Base-by-base conservation (phyloP, 2,797 vertebrate genomes). In the Sus cebifrons region DNA sequence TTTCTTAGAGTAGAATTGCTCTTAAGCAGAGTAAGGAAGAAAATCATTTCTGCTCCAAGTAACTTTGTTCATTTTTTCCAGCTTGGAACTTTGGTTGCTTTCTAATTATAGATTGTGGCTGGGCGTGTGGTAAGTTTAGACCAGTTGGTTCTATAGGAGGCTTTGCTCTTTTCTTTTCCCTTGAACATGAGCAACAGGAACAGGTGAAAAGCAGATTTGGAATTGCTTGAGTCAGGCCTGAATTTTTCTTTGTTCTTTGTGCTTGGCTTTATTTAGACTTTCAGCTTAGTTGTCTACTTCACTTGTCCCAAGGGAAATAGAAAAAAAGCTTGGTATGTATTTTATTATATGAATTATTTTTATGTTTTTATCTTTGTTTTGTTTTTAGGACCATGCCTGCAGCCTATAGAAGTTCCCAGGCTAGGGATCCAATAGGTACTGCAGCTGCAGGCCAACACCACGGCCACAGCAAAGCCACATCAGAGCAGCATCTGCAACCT, bases 51-150 rank as follows among this genome's bases (percentile, higher is more conserved):
- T 97, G 91, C 95, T 96, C 95, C 62, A 71, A 96, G 96, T 67
- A 92, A 65, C 44, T 81, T 86, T 79, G 95, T 96, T 98, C 97
- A 97, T 92, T 98, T 98, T 98, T 98, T 98, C 97, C 97, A 98
- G 93, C 56, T 96, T 98, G 96, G 98, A 98, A 98, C 97, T 52
- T 96, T 97, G 96, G 93, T 96, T 98, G 94, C 96, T 96, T 96
- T 97, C 99, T 99, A 99, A 99, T 99, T 99, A 99, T 99, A 99
- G 97, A 78, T 74, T 89, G 86, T 32, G 73, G 87, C 93, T 97
- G 94, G 95, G 95, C 89, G 49, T 97, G 96, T 96, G 97, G 96
- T 95, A 97, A 98, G 88, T 91, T 89, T 81, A 97, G 97, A 95
- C 86, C 93, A 95, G 96, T 84, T 97, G 95, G 96, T 84, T 97